Base-by-base conservation (phyloP, 2,888 invertebrate species). In the Cotesia congregata region DNA sequence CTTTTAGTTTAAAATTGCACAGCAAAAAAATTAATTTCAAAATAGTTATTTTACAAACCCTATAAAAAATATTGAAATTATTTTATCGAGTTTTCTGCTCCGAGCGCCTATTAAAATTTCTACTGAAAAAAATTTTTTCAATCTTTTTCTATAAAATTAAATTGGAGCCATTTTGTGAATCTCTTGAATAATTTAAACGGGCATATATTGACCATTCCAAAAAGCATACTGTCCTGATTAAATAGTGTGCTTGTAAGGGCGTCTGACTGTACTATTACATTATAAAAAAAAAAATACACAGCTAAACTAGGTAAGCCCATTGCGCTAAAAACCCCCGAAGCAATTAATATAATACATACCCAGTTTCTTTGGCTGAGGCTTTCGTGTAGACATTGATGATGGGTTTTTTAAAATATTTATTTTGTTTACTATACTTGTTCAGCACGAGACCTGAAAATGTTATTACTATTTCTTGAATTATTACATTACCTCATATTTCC, bases 341-440 rank as follows among this genome's bases (percentile, higher is more conserved):
- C 71, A 90, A 91, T 91, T 91, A 91, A 90, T 87, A 91, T 91
- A 88, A 84, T 85, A 86, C 86, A 90, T 90, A 90, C 62, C 62
- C 62, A 62, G 15, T 62, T 62, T n/a, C 60, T 39, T 67, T 76
- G 76, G 76, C 76, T 76, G 61, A 76, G 76, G 76, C 76, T 76
- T 76, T 67, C 67, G 67, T 15, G 71, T 76, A 76, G 76, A 67
- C 41, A 72, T 72, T 67, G 67, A 72, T 62, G 65, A 67, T 76
- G 60, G 4, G 9, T 12, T 50, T 50, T 12, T 50, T 50, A 0
- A 30, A 30, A 30, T 30, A 30, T 50, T 50, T 50, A 12, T 50
- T 50, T 71, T 41, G 50, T 65, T 75, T 60, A 72, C 72, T 76
- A 67, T 76, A 67, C 72, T 76, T 76, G 76, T 72, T 76, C n/a